Base-by-base conservation (phyloP, 2,797 vertebrate species). In the Numenius phaeopus region DNA sequence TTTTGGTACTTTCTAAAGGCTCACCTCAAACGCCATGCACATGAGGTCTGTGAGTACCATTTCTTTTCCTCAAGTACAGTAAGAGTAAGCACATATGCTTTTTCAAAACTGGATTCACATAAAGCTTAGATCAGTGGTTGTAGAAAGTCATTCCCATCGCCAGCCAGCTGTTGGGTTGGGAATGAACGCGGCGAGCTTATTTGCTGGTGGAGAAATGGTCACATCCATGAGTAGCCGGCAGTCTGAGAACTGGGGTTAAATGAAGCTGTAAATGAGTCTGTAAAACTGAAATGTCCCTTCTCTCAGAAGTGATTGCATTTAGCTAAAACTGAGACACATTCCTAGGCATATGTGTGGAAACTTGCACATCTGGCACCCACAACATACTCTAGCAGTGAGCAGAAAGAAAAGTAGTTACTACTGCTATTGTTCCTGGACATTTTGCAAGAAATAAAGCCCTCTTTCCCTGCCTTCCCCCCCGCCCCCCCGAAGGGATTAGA, bases 321-420 rank as follows among this genome's bases (percentile, higher is more conserved):
- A 70, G 73, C 78, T 50, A 46, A 69, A 83, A 86, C 47, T 59
- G n/a, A 90, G 70, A 85, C 67, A 67, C 30, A 30, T 95, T 90
- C 70, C 70, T 91, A 83, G 44, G 15, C 65, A 62, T 47, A 55
- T 64, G 47, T 96, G 57, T 84, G 62, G 90, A 89, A 96, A 87
- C 66, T 89, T 87, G 83, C 86, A 77, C 80, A 89, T 97, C 80
- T 97, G 94, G 83, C 55, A 84, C 52, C 44, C 85, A 77, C 67
- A 89, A 59, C 71, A 37, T 83, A 47, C 49, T 93, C 66, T 70
- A 79, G 83, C 67, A 92, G 61, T 4, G 2, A 95, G 59, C 65
- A 85, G 57, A 85, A 96, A 89, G 59, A 88, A 83, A 80, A 57
- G 32, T 73, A 40, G 59, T 92, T 90, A 80, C 78, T 92, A 71